phyloP scores from a whole-genome alignment of 1,140 invertebrate species.

The Drosophila repleta region DNA sequence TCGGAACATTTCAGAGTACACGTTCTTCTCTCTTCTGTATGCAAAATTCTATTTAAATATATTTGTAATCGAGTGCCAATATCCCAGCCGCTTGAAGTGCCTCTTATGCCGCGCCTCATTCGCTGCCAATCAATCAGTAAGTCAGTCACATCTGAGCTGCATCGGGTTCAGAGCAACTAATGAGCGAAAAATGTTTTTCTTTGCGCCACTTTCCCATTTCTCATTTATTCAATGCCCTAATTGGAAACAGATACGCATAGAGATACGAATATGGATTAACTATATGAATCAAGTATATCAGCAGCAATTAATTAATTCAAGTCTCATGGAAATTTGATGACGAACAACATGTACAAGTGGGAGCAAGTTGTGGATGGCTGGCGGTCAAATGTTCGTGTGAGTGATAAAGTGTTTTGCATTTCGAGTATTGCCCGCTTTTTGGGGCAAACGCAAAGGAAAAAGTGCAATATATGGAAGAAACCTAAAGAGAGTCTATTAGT shows the following conservation, averaged over 20 bases:
- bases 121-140: no score
- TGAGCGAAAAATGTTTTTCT: slow-evolving; percentile 39
- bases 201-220: slow-evolving; percentile 11
- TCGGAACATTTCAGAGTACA: no score
- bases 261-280: slow-evolving; percentile 1
- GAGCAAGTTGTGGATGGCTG: neutral
- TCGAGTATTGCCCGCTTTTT: slow-evolving; percentile 10
- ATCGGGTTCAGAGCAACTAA: slow-evolving; percentile 33
- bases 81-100: no score
- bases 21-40: no score
- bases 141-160: neutral
- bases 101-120: no score
- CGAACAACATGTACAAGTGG: neutral
- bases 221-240: neutral
- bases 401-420: neutral
- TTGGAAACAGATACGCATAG: neutral
- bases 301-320: slow-evolving; percentile 38
- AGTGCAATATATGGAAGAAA: neutral
- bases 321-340: slow-evolving; percentile 8
- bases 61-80: no score
- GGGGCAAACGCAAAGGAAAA: neutral
- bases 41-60: no score
- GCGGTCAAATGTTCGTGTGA: slow-evolving; percentile 1
- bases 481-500: no score
- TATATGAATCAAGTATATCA: neutral